Conservation (phyloP, 2,797 vertebrate genomes). For the Melanotaenia nigrans region DNA sequence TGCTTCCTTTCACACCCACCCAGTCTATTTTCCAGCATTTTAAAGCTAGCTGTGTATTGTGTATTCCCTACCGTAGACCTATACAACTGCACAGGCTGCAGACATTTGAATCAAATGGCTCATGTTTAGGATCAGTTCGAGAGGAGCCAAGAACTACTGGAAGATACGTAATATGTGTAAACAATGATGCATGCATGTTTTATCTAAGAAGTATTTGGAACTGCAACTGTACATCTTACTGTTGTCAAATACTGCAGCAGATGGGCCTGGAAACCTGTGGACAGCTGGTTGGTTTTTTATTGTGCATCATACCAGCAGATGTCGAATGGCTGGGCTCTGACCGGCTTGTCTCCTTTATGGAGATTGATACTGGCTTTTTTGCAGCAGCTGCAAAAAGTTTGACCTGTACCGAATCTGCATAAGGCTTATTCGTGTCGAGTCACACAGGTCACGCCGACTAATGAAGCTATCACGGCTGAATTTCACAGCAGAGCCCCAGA, state of each 20-base stretch:
- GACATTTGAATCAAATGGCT: no score
- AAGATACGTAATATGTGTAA: not conserved
- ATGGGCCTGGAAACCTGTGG: not conserved
- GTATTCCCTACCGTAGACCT: no score
- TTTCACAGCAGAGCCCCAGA: constrained; percentile 16
- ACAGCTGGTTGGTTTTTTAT: constrained; percentile 29
- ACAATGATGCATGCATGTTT: not conserved
- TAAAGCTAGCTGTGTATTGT: no score
- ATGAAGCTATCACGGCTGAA: constrained; percentile 41
- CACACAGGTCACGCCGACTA: constrained; percentile 46
- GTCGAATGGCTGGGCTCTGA: constrained; percentile 19
- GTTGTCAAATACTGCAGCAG: not conserved
- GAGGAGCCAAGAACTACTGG: no score
- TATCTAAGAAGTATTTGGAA: not conserved
- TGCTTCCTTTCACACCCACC: no score
- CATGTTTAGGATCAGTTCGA: no score
- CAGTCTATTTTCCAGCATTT: no score
- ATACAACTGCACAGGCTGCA: no score
- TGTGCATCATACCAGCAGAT: constrained; percentile 25
- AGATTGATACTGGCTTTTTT: constrained; percentile 56
- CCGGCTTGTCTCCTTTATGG: constrained; percentile 50
- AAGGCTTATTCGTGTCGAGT: constrained; percentile 37
- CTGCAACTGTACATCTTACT: not conserved
- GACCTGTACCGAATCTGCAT: constrained; percentile 54
- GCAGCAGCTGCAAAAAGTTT: constrained; percentile 63